Conservation (phyloP, 1,140 invertebrate genomes). For the Camponotus floridanus region DNA sequence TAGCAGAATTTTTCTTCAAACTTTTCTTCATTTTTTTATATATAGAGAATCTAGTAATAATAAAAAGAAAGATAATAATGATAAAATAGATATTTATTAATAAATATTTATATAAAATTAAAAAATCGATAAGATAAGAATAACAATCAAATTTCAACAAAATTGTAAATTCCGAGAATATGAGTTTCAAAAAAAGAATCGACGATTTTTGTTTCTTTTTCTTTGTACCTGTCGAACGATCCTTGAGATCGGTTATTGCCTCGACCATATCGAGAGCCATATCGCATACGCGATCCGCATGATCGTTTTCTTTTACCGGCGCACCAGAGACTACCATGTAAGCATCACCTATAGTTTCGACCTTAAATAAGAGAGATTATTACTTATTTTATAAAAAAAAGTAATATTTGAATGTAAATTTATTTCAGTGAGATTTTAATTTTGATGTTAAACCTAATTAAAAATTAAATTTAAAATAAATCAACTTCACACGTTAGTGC, state of each 20-base stretch:
- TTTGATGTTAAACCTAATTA: not conserved
- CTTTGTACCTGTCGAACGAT: slow-evolving; percentile 94
- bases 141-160: not conserved
- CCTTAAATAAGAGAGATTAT: slow-evolving; percentile 86
- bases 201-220: not conserved
- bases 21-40: too few species aligned
- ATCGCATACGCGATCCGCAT: slow-evolving; percentile 97
- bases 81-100: too few species aligned
- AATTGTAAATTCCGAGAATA: not conserved
- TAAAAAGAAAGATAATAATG: too few species aligned
- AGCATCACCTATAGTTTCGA: slow-evolving; percentile 98
- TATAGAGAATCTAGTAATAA: too few species aligned
- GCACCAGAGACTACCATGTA: slow-evolving; percentile 99
- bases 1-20: not conserved
- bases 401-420: not conserved
- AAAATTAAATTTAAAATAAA: slow-evolving; percentile 6
- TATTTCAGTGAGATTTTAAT: not conserved
- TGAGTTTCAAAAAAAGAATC: not conserved
- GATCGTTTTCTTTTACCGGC: slow-evolving; percentile 95
- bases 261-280: slow-evolving; percentile 99
- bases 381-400: not conserved
- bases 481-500: not conserved
- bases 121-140: not conserved
- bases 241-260: slow-evolving; percentile 95
- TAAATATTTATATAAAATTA: not conserved